Conservation (phyloP, 2,113 vertebrate species). For the Todiramphus saurophagus region DNA sequence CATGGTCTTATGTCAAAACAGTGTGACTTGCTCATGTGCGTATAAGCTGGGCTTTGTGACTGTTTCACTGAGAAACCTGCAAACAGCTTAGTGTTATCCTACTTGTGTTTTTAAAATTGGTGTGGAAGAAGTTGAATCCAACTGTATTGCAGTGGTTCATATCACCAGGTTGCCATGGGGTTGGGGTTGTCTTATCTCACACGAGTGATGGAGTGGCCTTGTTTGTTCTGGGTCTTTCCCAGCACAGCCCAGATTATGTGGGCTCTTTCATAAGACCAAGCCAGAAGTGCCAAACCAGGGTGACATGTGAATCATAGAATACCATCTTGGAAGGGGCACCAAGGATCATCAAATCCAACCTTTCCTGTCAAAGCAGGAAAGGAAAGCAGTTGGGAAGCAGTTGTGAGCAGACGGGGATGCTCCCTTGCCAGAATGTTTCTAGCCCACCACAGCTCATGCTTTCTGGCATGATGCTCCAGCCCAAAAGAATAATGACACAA, state of each 20-base stretch:
- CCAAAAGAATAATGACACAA: background rate
- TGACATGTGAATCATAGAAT: background rate
- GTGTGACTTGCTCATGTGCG: background rate
- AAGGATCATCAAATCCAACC: background rate
- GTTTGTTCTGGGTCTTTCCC: background rate
- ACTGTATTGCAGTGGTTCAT: accelerated
- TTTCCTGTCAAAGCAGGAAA: background rate
- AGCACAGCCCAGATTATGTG: background rate
- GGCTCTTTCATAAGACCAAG: background rate
- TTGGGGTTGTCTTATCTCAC: background rate
- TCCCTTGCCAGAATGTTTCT: background rate
- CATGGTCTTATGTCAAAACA: background rate
- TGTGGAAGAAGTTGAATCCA: background rate
- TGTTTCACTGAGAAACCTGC: background rate
- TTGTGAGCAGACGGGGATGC: background rate
- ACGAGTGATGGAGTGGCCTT: background rate
- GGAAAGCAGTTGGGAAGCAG: background rate
- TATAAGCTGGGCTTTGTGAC: background rate
- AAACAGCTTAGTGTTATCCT: background rate
- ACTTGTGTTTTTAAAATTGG: background rate
- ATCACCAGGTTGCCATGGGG: accelerated
- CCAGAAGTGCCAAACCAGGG: background rate
- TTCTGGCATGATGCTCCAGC: background rate
- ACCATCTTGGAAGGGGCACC: background rate
- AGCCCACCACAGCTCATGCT: background rate